Conservation (phyloP, 2,888 invertebrate genomes). For the Drosophila antonietae region DNA sequence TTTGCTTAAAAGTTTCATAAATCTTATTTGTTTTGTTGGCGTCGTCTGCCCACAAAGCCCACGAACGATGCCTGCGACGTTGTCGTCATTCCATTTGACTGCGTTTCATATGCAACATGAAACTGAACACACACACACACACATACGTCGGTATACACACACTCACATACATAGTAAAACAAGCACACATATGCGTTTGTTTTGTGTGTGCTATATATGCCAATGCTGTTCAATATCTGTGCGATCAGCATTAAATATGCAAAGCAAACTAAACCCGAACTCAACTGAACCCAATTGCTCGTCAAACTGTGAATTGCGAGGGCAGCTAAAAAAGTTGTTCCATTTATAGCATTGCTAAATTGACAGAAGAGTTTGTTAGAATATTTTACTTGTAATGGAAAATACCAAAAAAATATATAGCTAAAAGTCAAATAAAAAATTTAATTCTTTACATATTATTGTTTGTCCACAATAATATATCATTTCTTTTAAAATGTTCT, state of each 20-base stretch:
- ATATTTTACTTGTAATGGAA: background rate
- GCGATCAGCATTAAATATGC: constrained; percentile 76
- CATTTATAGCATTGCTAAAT: background rate
- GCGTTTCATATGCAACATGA: constrained; percentile 72
- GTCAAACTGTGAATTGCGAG: constrained; percentile 63
- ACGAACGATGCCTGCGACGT: constrained; percentile 38
- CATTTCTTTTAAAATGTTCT: background rate
- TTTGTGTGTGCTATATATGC: constrained; percentile 41
- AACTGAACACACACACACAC: constrained; percentile 47
- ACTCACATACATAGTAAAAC: constrained; percentile 1
- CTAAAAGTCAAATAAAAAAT: background rate
- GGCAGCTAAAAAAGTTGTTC: constrained; percentile 15
- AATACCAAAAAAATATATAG: background rate
- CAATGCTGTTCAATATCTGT: constrained; percentile 74
- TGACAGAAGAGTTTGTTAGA: too few species aligned
- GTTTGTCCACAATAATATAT: background rate
- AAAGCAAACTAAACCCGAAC: constrained; percentile 53
- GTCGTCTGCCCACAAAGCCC: constrained; percentile 70
- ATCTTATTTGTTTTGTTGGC: constrained; percentile 73
- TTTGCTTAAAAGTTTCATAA: constrained; percentile 80
- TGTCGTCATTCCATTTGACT: constrained; percentile 78
- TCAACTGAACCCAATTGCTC: constrained; percentile 52
- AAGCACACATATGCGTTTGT: constrained; percentile 1
- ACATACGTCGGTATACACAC: background rate
- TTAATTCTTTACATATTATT: background rate